Percentiles rank a stretch among this genome's conserved stretches.
phyloP scores from a whole-genome alignment of 2,113 vertebrate genomes.

The Etia nguti region DNA sequence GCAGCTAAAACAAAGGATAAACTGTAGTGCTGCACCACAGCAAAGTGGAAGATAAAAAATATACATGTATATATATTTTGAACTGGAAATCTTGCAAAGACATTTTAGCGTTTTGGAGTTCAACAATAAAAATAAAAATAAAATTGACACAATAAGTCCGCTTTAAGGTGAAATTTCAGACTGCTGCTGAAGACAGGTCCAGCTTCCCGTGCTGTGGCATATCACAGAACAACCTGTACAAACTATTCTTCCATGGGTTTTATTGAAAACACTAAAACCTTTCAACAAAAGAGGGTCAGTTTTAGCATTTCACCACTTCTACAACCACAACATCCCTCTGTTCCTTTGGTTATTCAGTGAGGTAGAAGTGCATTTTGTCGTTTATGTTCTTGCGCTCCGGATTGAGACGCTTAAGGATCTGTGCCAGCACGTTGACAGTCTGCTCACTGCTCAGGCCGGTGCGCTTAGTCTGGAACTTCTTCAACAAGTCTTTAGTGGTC shows the following conservation, averaged over 20 bases:
- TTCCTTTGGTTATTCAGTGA: conserved; percentile 73
- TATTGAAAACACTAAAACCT: not conserved
- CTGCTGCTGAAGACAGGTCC: not conserved
- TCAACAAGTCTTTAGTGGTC: conserved; percentile 93
- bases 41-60: not conserved
- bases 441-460: conserved; percentile 90
- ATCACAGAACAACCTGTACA: not conserved
- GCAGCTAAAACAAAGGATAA: not conserved
- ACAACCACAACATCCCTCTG: not conserved
- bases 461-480: conserved; percentile 95
- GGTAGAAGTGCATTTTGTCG: conserved; percentile 95
- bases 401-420: conserved; percentile 92
- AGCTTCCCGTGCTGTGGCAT: not conserved
- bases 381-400: conserved; percentile 87
- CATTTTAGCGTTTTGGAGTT: not conserved
- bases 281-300: not conserved
- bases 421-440: conserved; percentile 90
- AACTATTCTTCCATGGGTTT: not conserved
- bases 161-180: not conserved
- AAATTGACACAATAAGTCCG: not conserved
- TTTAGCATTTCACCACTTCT: not conserved
- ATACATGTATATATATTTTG: not conserved
- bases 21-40: not conserved
- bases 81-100: not conserved
- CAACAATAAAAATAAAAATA: not conserved